These are phyloP conservation scores for Phylloscopus trochiloides DNA, from an alignment of 2,113 vertebrate species.

Conservation along the genomic window DNA sequence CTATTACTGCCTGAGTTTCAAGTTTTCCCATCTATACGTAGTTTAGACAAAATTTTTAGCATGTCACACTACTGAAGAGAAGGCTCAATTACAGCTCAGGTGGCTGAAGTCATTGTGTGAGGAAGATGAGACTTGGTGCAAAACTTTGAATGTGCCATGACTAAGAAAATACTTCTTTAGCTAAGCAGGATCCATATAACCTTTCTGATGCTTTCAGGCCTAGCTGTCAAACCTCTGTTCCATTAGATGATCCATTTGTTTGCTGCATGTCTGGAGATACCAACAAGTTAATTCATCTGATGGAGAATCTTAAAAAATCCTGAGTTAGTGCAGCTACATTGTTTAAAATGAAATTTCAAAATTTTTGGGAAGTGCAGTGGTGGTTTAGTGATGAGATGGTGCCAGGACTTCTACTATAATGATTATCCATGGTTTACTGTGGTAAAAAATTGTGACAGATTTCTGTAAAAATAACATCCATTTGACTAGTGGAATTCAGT, in stretches of 20 bases:
- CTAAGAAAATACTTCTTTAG: not conserved
- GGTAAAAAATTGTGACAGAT: not conserved
- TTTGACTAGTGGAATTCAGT: not conserved
- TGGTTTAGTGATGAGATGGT: not conserved
- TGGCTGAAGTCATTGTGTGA: not conserved
- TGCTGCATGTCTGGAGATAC: not conserved
- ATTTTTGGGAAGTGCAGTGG: not conserved
- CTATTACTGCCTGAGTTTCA: not conserved
- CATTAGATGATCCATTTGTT: not conserved
- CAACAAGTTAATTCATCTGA: not conserved
- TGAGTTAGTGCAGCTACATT: not conserved
- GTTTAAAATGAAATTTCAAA: not conserved
- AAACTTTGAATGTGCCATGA: not conserved
- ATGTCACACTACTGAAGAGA: not conserved
- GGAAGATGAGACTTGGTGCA: not conserved
- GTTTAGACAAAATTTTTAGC: not conserved
- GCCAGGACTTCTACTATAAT: not conserved
- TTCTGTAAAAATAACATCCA: not conserved
- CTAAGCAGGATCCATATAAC: not conserved
- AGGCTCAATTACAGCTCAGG: not conserved
- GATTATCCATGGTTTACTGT: not conserved
- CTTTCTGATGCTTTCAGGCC: not conserved
- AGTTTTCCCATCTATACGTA: not conserved
- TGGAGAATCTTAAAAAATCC: not conserved
- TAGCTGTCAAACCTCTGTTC: not conserved